A percentile compares a stretch with the other conserved stretches of the same genome.
phyloP scores from a whole-genome alignment of 2,888 invertebrate species.

The Drosophila gaucha region DNA sequence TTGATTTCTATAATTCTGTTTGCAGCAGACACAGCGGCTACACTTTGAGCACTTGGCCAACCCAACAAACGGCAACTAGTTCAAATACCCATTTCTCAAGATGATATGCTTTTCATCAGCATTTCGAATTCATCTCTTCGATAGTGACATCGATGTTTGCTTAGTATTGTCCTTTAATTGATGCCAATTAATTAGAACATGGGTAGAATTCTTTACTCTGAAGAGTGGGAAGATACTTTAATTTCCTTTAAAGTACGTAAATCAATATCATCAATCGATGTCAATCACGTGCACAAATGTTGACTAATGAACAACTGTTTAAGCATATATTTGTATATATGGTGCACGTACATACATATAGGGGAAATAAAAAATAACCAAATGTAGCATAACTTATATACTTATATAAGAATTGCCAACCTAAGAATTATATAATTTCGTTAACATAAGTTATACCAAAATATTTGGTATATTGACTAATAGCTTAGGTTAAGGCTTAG shows the following conservation, averaged over 20 bases:
- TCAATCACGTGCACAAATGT: slow-evolving; percentile 41
- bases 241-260: slow-evolving; percentile 4
- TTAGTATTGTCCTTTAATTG: slow-evolving; percentile 54
- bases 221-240: slow-evolving; percentile 48
- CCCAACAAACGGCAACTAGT: slow-evolving; percentile 28
- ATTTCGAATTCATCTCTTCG: slow-evolving; percentile 31
- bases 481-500: no score
- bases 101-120: slow-evolving; percentile 47
- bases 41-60: slow-evolving; percentile 46
- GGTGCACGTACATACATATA: background rate
- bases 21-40: slow-evolving; percentile 55
- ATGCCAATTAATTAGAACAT: slow-evolving; percentile 62
- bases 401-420: background rate
- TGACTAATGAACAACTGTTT: slow-evolving; percentile 4
- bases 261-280: slow-evolving; percentile 17
- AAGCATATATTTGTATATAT: background rate
- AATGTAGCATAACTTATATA: background rate
- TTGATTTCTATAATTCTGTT: slow-evolving; percentile 48
- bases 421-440: background rate
- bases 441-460: no score
- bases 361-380: background rate
- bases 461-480: no score
- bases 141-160: slow-evolving; percentile 33
- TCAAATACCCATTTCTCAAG: slow-evolving; percentile 63
- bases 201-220: slow-evolving; percentile 12